These are phyloP conservation scores for Mastomys coucha DNA, from an alignment of 2,113 vertebrate genomes.

Conservation along the genomic window DNA sequence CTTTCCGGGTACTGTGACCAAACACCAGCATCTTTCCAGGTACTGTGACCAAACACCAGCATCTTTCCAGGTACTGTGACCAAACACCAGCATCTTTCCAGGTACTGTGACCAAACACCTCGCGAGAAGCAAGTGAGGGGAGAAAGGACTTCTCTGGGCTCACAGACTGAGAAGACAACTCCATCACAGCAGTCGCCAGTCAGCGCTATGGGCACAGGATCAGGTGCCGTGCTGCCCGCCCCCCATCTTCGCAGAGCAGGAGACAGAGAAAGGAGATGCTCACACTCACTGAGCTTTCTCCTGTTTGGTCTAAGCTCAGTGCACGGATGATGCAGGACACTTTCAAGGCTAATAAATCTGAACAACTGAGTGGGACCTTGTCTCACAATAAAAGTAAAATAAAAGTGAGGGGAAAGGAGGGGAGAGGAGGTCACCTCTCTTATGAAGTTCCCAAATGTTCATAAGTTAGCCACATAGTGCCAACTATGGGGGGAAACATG, in stretches of 20 bases:
- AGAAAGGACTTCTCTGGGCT: background rate
- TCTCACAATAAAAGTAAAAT: too few species aligned
- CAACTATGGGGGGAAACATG: background rate
- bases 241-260: background rate
- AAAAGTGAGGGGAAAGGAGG: too few species aligned
- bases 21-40: background rate
- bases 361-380: too few species aligned
- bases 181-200: background rate
- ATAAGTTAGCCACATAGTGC: background rate
- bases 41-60: too few species aligned
- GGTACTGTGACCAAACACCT: background rate
- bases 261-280: background rate
- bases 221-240: too few species aligned
- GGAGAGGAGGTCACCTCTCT: too few species aligned
- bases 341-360: too few species aligned
- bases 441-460: constrained; percentile 17
- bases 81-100: too few species aligned
- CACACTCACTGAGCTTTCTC: background rate
- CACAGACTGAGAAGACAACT: background rate
- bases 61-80: background rate
- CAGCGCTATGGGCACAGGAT: background rate
- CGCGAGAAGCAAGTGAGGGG: background rate
- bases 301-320: background rate
- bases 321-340: background rate
- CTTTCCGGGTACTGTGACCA: background rate